phyloP scores from a whole-genome alignment of 92 coral and sea anemone species.

The Porites lobata region DNA sequence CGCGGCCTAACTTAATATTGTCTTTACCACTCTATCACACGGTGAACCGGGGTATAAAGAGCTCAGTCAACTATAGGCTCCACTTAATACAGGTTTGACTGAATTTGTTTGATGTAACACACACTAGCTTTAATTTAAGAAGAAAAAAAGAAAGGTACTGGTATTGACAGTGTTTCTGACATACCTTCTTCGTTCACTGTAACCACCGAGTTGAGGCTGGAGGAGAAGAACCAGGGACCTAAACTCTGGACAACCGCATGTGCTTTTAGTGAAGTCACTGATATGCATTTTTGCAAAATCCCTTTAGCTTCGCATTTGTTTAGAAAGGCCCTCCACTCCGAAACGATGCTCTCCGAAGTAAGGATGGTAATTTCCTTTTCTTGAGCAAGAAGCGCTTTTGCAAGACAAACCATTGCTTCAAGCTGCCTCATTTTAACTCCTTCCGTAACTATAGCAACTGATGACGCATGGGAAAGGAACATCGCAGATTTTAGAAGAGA shows the following conservation, averaged over 20 bases:
- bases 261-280: neutral
- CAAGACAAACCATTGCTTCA: constrained; percentile 2
- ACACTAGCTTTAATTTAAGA: too few relatives aligned
- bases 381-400: constrained; percentile 30
- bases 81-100: too few relatives aligned
- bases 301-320: constrained; percentile 8
- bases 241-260: neutral
- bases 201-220: constrained; percentile 19
- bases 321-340: constrained; percentile 6
- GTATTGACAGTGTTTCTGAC: neutral
- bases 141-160: neutral
- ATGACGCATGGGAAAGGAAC: constrained; percentile 33
- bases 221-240: constrained; percentile 15
- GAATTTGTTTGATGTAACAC: too few relatives aligned
- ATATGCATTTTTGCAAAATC: neutral
- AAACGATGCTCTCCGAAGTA: neutral
- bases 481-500: constrained; percentile 3
- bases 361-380: constrained; percentile 19
- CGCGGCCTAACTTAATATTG: too few relatives aligned
- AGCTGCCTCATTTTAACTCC: neutral
- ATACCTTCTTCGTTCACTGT: constrained; percentile 24
- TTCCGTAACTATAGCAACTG: constrained; percentile 28
- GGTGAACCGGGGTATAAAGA: too few relatives aligned
- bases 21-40: too few relatives aligned
- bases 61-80: too few relatives aligned